Base-by-base conservation (phyloP, 2,797 vertebrate species). In the Taenioides sp. region DNA sequence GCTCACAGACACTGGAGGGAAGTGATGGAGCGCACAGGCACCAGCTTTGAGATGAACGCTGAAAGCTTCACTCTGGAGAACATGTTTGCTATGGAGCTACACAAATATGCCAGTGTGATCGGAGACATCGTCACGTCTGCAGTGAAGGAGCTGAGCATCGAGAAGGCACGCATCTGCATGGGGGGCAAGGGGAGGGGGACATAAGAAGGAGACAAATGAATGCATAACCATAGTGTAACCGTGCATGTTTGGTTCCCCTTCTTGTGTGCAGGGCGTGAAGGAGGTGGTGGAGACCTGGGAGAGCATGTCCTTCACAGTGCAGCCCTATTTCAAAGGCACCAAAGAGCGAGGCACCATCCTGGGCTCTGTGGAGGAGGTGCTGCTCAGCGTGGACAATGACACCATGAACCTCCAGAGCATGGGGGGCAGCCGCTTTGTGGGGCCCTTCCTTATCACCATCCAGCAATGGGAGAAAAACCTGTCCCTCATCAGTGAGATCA, bases 31-130 rank as follows among this genome's bases (percentile, higher is more conserved):
- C 94, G 89, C 73, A 98, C 97, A 0, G 92, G 93, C 3, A 95
- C 94, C 12, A 90, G 79, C 60, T 99, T 99, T 83, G 95, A 97
- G 75, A 97, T 98, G 94, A 94, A 95, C 61, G 87, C 93, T 0
- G 94, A 94, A 18, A 96, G 91, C 5, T 98, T 99, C 86, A 99
- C 98, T 16, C 88, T 99, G 87, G 95, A 98, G 78, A 98, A 97
- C 79, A 97, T 99, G 97, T 99, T 99, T 59, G 90, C 96, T 17
- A 98, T 99, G 96, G 96, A 99, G 63, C 92, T 99, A 50, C 92
- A 99, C 88, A 97, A 88, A 68, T 85, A 98, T 58, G 77, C 85
- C 0, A 89, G 90, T 0, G 92, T 97, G 22, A 96, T 99, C 57
- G 89, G 90, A 9, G 95, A 96, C n/a, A 97, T 97, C 9, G 96